phyloP scores from a whole-genome alignment of 2,113 vertebrate species.

The Desmodus rotundus region DNA sequence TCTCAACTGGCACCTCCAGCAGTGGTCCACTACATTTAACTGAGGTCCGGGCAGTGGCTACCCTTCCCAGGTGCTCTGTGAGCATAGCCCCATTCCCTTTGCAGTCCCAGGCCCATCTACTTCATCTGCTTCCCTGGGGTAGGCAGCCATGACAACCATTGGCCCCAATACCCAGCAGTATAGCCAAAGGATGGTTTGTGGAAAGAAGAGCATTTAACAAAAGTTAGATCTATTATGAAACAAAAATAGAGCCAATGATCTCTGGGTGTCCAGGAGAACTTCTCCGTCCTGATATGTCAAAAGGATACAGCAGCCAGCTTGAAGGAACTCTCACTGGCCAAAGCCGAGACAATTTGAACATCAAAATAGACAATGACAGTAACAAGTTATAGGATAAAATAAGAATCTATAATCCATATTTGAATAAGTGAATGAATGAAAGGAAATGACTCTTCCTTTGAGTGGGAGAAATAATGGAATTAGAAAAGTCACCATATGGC shows the following conservation, averaged over 20 bases:
- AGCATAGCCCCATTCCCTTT: background rate
- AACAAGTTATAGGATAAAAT: background rate
- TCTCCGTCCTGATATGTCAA: background rate
- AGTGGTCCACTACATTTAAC: background rate
- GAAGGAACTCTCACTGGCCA: background rate
- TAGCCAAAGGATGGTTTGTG: constrained; percentile 8
- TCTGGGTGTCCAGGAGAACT: background rate
- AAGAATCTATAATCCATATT: background rate
- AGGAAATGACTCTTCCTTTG: background rate
- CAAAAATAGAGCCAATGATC: background rate
- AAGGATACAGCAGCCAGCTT: background rate
- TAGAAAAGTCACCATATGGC: constrained; percentile 16
- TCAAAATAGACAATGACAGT: background rate
- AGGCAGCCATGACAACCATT: background rate
- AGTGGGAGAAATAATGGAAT: background rate
- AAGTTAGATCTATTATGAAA: background rate
- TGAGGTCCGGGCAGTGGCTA: background rate
- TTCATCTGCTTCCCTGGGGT: background rate
- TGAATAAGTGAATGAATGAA: background rate
- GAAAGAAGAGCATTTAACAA: background rate
- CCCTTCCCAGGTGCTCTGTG: background rate
- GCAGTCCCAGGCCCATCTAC: background rate
- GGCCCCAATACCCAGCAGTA: background rate
- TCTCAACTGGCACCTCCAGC: background rate
- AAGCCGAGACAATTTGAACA: background rate